Conservation (phyloP, 2,888 invertebrate species). For the Disparrhopalites patrizii region DNA sequence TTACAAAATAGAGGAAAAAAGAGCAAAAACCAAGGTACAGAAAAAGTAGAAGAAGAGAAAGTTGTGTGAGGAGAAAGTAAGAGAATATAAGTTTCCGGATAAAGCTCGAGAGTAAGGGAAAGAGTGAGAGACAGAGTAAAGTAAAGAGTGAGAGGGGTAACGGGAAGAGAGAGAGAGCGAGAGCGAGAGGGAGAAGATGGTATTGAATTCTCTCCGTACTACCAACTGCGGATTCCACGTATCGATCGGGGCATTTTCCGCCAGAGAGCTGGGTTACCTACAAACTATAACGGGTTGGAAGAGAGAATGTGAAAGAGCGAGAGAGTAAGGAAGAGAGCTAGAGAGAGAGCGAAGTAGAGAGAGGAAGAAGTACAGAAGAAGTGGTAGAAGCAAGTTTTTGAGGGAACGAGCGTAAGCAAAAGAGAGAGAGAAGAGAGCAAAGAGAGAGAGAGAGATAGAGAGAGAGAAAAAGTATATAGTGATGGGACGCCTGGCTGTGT, state of each 20-base stretch:
- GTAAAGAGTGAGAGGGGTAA: background rate
- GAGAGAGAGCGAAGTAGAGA: no score
- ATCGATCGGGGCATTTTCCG: constrained; percentile 30
- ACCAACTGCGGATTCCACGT: constrained; percentile 32
- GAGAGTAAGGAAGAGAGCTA: background rate
- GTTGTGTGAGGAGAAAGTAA: background rate
- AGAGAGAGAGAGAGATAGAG: constrained; percentile 8
- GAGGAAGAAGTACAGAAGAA: background rate
- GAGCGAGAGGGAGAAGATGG: constrained; percentile 23
- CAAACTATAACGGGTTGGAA: constrained; percentile 14
- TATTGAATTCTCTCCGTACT: constrained; percentile 32
- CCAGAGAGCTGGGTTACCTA: constrained; percentile 24
- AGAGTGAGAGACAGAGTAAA: no score
- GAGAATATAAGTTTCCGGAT: no score
- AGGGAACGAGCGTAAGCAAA: background rate
- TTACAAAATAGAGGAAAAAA: no score
- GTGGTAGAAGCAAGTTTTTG: background rate
- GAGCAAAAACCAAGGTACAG: no score
- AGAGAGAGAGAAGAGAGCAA: background rate
- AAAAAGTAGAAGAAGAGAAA: no score
- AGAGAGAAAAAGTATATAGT: constrained; percentile 18
- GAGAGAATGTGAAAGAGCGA: background rate
- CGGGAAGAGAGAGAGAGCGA: background rate
- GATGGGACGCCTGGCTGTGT: constrained; percentile 21
- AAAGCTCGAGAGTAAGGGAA: background rate